A percentile compares a stretch with the other conserved stretches of the same genome.
Evolutionary conservation across 2,888 invertebrate species (phyloP).

Genomic region (Sceliomorpha sp.): DNA sequence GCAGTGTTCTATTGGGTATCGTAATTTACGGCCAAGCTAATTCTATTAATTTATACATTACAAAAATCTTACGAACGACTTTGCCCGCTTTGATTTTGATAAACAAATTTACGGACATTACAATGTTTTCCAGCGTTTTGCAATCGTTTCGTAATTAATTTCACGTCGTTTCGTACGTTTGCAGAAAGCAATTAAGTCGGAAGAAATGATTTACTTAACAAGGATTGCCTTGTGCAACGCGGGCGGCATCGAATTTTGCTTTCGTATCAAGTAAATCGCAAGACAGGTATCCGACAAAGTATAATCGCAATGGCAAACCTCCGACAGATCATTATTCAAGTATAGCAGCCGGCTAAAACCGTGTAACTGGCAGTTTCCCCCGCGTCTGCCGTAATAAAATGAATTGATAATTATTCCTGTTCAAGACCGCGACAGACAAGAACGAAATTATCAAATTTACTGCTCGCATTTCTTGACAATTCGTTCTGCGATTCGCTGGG

Average conservation of each 20-base stretch:
- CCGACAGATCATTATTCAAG: slow-evolving; percentile 20
- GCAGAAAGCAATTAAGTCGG: too few species aligned
- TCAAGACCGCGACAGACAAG: slow-evolving; percentile 18
- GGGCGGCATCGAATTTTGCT: slow-evolving; percentile 9
- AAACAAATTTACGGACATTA: too few species aligned
- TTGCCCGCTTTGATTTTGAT: too few species aligned
- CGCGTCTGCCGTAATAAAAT: slow-evolving; percentile 22
- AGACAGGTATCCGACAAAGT: slow-evolving; percentile 7
- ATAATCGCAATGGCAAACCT: slow-evolving; percentile 5
- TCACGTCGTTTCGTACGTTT: too few species aligned
- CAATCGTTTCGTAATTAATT: too few species aligned
- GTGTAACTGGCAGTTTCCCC: slow-evolving; percentile 2
- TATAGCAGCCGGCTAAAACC: slow-evolving; percentile 8
- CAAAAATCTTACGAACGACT: too few species aligned
- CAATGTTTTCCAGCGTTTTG: too few species aligned
- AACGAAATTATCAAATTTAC: slow-evolving; percentile 23
- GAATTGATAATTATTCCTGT: slow-evolving; percentile 36
- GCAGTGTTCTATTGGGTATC: too few species aligned
- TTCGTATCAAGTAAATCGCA: background rate
- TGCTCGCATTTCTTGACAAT: slow-evolving; percentile 31
- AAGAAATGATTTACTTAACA: too few species aligned
- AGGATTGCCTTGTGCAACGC: background rate
- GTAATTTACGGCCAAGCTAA: too few species aligned
- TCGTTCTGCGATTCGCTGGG: slow-evolving; percentile 17
- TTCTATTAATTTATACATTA: too few species aligned